Percentiles rank a stretch among this genome's conserved stretches.
phyloP scores from a whole-genome alignment of 2,113 vertebrate genomes.

The Hyperoodon ampullatus region DNA sequence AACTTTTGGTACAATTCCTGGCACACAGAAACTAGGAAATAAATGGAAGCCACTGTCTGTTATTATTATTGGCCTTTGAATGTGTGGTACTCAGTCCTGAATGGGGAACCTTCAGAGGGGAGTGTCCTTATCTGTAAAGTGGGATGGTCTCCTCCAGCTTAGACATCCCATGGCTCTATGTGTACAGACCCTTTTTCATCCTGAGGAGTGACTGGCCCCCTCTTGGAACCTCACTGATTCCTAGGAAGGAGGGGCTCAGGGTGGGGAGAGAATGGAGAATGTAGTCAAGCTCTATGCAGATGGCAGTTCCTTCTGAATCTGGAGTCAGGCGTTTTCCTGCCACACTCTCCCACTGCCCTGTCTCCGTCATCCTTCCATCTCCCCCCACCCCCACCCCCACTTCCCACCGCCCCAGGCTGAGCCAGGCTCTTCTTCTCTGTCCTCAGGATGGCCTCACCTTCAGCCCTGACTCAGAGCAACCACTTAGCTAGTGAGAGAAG shows the following conservation, averaged over 20 bases:
- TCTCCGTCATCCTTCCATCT: no score
- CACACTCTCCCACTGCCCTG: no score
- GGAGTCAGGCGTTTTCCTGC: background rate
- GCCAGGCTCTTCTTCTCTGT: background rate
- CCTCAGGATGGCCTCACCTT: slow-evolving; percentile 61
- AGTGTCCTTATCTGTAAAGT: background rate
- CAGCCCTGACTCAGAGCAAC: slow-evolving; percentile 61
- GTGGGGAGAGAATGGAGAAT: background rate
- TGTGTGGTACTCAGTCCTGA: background rate
- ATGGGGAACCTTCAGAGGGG: background rate
- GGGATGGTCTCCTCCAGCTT: background rate
- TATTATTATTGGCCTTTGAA: background rate
- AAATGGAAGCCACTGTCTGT: background rate
- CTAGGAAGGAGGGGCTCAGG: background rate
- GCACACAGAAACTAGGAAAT: background rate
- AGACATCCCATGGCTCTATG: background rate
- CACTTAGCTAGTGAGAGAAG: slow-evolving; percentile 75
- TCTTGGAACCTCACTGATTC: background rate
- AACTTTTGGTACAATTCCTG: background rate
- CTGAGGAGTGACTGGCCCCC: background rate
- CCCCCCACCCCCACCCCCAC: no score
- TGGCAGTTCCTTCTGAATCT: background rate
- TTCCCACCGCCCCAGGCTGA: background rate
- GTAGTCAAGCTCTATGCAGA: background rate
- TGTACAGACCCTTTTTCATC: background rate